Conservation (phyloP, 2,797 vertebrate genomes). For the Melanotaenia boesemani region DNA sequence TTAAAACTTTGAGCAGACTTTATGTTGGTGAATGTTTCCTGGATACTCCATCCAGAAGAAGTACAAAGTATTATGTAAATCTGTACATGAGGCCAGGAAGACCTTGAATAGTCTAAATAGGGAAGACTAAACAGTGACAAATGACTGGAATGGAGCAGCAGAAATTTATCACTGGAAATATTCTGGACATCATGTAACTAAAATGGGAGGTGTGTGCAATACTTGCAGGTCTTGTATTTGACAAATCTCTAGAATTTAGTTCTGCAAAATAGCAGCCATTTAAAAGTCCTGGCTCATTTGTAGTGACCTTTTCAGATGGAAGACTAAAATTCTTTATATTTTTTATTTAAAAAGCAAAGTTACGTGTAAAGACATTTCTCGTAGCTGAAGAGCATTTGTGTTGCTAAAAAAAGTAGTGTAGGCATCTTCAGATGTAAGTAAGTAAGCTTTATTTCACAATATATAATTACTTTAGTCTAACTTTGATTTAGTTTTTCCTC, state of each 20-base stretch:
- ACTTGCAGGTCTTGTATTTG: not conserved
- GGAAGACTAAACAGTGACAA: not conserved
- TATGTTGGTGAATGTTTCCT: not conserved
- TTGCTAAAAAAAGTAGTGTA: no score
- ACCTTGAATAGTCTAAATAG: no score
- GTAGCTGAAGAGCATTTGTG: no score
- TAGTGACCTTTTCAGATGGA: not conserved
- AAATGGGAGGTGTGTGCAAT: not conserved
- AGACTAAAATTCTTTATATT: no score
- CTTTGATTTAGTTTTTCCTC: no score
- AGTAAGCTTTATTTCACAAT: not conserved
- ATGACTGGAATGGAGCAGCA: not conserved
- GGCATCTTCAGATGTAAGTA: no score
- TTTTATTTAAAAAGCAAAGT: not conserved
- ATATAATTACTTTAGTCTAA: not conserved
- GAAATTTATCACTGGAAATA: not conserved
- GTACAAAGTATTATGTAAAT: not conserved
- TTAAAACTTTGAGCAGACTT: not conserved
- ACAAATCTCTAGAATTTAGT: not conserved
- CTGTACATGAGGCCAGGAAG: not conserved
- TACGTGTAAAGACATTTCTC: no score
- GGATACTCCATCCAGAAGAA: no score
- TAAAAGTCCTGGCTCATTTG: not conserved
- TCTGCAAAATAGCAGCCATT: not conserved
- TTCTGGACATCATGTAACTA: no score